Conservation (phyloP, 2,797 vertebrate genomes). For the Gephyroberyx darwinii region DNA sequence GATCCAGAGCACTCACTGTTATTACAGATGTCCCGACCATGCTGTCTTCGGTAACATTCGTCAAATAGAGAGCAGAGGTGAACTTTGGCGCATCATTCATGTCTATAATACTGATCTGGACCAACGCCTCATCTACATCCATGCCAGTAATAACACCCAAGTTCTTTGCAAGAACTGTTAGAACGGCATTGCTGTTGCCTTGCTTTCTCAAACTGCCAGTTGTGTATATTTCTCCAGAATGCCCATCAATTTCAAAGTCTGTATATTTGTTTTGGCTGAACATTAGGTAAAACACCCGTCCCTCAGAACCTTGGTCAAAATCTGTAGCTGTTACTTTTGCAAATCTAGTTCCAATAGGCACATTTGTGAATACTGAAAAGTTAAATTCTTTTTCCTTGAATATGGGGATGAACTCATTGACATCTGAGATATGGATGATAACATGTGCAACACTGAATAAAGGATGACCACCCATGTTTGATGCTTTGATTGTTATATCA, state of each 20-base stretch:
- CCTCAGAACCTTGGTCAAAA: slow-evolving; percentile 77
- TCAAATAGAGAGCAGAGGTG: slow-evolving; percentile 55
- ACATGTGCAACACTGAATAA: slow-evolving; percentile 76
- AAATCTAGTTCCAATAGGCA: slow-evolving; percentile 68
- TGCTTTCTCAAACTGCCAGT: slow-evolving; percentile 73
- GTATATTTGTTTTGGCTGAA: slow-evolving; percentile 75
- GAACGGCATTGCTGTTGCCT: slow-evolving; percentile 63
- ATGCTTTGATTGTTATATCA: slow-evolving; percentile 79
- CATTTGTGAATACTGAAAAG: slow-evolving; percentile 79
- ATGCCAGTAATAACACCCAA: slow-evolving; percentile 76
- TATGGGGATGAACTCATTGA: slow-evolving; percentile 80
- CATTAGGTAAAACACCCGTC: slow-evolving; percentile 78
- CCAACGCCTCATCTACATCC: slow-evolving; percentile 77
- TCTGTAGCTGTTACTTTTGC: slow-evolving; percentile 79
- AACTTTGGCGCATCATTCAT: slow-evolving; percentile 80
- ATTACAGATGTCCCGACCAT: slow-evolving; percentile 66
- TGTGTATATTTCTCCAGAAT: slow-evolving; percentile 79
- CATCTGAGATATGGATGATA: slow-evolving; percentile 74
- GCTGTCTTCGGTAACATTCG: slow-evolving; percentile 72
- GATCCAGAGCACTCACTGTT: slow-evolving; percentile 76
- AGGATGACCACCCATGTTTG: slow-evolving; percentile 62
- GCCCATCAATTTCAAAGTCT: slow-evolving; percentile 72
- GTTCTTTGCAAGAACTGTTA: slow-evolving; percentile 82
- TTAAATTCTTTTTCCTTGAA: slow-evolving; percentile 73
- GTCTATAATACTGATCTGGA: slow-evolving; percentile 77